A percentile compares a stretch with the other conserved stretches of the same genome.
phyloP scores from a whole-genome alignment of 2,888 invertebrate genomes.

The Tyria jacobaeae region DNA sequence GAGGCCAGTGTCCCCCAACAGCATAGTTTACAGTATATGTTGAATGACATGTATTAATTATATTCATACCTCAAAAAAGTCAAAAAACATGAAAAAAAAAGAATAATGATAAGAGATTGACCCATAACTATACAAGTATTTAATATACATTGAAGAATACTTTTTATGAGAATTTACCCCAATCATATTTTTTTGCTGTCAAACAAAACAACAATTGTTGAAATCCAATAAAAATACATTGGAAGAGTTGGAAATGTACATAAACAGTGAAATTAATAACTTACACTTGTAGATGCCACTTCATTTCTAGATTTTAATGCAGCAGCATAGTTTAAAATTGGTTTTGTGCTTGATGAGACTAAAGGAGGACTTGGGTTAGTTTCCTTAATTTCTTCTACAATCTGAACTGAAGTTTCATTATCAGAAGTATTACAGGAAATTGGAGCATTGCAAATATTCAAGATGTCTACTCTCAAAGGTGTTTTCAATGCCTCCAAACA shows the following conservation, averaged over 20 bases:
- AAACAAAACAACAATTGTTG: no score
- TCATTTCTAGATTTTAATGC: slow-evolving; percentile 69
- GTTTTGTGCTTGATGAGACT: slow-evolving; percentile 57
- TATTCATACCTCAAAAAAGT: no score
- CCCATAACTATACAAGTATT: no score
- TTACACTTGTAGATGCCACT: slow-evolving; percentile 73
- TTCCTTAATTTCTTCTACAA: slow-evolving; percentile 58
- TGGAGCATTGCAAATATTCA: slow-evolving; percentile 66
- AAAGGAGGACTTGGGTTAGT: slow-evolving; percentile 64
- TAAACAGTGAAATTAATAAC: slow-evolving; percentile 38
- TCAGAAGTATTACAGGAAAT: slow-evolving; percentile 61
- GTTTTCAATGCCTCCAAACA: slow-evolving; percentile 74
- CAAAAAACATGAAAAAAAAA: no score
- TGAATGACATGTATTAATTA: no score
- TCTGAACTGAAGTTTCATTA: slow-evolving; percentile 56
- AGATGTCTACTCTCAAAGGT: slow-evolving; percentile 66
- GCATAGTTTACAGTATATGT: no score
- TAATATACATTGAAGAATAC: no score
- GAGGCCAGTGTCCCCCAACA: no score
- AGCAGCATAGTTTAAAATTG: slow-evolving; percentile 73
- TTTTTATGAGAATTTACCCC: no score
- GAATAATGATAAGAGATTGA: no score
- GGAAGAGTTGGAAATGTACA: neutral
- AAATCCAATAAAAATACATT: neutral
- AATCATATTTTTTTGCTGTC: no score